A percentile compares a stretch with the other conserved stretches of the same genome.
phyloP scores from a whole-genome alignment of 1,140 invertebrate species.

The Grapholita molesta region DNA sequence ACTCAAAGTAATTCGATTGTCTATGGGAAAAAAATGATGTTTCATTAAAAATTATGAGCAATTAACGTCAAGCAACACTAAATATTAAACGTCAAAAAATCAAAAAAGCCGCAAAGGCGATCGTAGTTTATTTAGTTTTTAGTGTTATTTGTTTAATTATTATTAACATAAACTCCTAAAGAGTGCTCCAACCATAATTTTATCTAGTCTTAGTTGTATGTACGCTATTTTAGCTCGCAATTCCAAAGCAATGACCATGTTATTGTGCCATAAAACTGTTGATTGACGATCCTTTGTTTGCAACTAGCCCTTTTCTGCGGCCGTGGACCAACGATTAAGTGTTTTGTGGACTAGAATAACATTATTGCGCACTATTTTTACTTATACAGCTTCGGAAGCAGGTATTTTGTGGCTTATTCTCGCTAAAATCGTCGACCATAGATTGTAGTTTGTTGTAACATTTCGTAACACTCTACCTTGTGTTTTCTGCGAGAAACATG shows the following conservation, averaged over 20 bases:
- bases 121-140: conserved; percentile 67
- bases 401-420: background rate
- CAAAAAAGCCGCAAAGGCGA: conserved; percentile 60
- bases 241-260: conserved; percentile 44
- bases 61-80: conserved; percentile 72
- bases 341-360: conserved; percentile 2
- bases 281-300: conserved; percentile 66
- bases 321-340: conserved; percentile 17
- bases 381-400: background rate
- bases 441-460: conserved; percentile 7
- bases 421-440: background rate
- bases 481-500: conserved; percentile 19
- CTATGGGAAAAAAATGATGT: conserved; percentile 60
- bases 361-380: background rate
- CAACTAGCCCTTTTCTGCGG: conserved; percentile 22
- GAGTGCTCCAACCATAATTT: conserved; percentile 47
- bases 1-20: conserved; percentile 28
- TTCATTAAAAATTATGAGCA: conserved; percentile 65
- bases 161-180: conserved; percentile 47
- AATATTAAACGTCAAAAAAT: conserved; percentile 73
- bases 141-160: conserved; percentile 71
- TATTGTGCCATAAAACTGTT: conserved; percentile 66
- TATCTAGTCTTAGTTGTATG: conserved; percentile 64
- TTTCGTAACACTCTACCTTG: conserved; percentile 14
- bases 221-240: conserved; percentile 38